Evolutionary conservation across 2,113 vertebrate genomes (phyloP).

Genomic region (Mastomys coucha): DNA sequence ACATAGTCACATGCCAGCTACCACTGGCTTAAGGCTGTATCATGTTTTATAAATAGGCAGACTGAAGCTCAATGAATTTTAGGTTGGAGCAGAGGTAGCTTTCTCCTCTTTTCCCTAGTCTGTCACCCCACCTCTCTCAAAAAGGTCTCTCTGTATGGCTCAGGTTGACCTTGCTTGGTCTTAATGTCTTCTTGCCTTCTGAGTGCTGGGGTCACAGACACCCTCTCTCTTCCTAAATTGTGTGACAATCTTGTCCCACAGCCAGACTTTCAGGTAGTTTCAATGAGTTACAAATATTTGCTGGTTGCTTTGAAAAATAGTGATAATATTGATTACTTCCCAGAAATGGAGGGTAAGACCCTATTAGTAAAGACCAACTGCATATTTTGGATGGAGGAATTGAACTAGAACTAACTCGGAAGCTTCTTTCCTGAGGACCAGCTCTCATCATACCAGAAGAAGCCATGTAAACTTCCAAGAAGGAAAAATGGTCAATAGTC

Average conservation of each 20-base stretch:
- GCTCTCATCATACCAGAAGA: neutral
- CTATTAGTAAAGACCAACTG: neutral
- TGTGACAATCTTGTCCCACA: rapidly evolving
- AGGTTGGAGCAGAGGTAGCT: neutral
- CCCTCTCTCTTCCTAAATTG: too few species aligned
- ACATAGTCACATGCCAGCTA: rapidly evolving
- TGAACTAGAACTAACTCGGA: neutral
- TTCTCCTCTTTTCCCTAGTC: too few species aligned
- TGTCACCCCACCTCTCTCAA: neutral
- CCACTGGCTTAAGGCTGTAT: rapidly evolving
- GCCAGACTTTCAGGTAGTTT: neutral
- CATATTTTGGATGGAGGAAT: too few species aligned
- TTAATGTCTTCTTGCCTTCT: neutral
- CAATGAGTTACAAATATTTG: too few species aligned
- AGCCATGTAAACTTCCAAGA: neutral
- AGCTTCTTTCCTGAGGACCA: neutral
- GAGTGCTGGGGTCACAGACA: neutral
- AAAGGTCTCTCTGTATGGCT: neutral
- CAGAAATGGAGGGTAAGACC: neutral
- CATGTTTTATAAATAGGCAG: neutral
- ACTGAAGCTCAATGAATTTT: neutral
- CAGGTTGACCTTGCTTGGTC: neutral
- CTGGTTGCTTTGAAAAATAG: neutral
- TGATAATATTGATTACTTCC: neutral
- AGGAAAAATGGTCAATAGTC: neutral